Evolutionary conservation across 1,140 invertebrate genomes (phyloP).

Genomic region (Druon quercuslanigerum): DNA sequence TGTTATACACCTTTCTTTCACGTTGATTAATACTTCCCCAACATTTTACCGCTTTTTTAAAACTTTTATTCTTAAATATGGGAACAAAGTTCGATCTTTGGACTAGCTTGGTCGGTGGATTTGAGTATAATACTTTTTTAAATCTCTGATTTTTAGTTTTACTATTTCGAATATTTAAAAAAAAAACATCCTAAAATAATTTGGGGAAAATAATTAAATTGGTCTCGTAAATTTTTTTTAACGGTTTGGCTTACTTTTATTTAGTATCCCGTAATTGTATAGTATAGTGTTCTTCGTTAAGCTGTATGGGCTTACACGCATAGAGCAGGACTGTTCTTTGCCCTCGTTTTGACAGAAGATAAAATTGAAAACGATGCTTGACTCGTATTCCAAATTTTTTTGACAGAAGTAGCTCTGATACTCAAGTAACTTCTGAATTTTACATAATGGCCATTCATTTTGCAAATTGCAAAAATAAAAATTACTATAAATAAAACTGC

Average conservation of each 20-base stretch:
- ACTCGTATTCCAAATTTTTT: conserved; percentile 53
- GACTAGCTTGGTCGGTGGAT: too few species aligned
- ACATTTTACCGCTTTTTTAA: too few species aligned
- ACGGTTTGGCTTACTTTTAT: conserved; percentile 76
- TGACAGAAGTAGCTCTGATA: conserved; percentile 40
- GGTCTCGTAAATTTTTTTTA: conserved; percentile 49
- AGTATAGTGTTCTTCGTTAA: conserved; percentile 76
- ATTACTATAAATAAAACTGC: too few species aligned
- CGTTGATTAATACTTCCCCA: too few species aligned
- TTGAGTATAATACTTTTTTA: not conserved
- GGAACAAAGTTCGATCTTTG: too few species aligned
- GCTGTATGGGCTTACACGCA: conserved; percentile 75
- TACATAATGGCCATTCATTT: conserved; percentile 15
- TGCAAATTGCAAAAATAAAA: not conserved
- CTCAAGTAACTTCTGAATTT: conserved; percentile 28
- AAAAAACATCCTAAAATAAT: not conserved
- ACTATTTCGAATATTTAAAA: too few species aligned
- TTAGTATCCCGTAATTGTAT: conserved; percentile 75
- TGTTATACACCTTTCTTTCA: too few species aligned
- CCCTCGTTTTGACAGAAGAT: conserved; percentile 65
- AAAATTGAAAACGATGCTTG: conserved; percentile 59
- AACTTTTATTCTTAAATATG: too few species aligned
- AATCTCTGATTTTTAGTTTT: not conserved
- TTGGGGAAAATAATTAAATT: conserved; percentile 25
- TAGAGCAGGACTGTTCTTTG: conserved; percentile 67